Evolutionary conservation across 2,797 vertebrate species (phyloP).

Genomic region (Protonibea diacanthus): DNA sequence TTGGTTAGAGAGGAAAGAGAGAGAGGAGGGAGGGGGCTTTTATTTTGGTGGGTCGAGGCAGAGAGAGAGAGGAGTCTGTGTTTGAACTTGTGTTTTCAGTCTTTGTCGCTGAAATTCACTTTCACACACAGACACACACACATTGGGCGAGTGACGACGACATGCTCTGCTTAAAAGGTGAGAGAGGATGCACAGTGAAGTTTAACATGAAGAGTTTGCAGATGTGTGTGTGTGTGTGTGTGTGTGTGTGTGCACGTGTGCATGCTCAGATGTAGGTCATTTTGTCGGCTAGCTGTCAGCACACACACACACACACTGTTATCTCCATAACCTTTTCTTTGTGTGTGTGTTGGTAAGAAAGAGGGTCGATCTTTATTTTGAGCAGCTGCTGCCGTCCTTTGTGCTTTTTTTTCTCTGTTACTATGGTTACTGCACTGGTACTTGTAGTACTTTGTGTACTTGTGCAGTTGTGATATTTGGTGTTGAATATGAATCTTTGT

Average conservation of each 20-base stretch:
- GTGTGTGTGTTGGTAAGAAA: background rate
- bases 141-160: slow-evolving; percentile 33
- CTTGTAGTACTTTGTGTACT: too few species aligned
- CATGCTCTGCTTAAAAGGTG: slow-evolving; percentile 74
- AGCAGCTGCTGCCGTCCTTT: slow-evolving; percentile 33
- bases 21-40: slow-evolving; percentile 50
- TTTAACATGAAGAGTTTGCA: slow-evolving; percentile 6
- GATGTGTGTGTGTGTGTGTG: slow-evolving; percentile 4
- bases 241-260: slow-evolving; percentile 24
- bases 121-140: slow-evolving; percentile 17
- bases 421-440: slow-evolving; percentile 45
- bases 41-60: slow-evolving; percentile 43
- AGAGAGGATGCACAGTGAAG: slow-evolving; percentile 13
- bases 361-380: slow-evolving; percentile 4
- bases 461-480: background rate
- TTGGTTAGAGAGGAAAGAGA: slow-evolving; percentile 6
- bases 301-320: slow-evolving; percentile 9
- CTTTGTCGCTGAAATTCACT: slow-evolving; percentile 29
- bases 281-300: slow-evolving; percentile 30
- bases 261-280: slow-evolving; percentile 28
- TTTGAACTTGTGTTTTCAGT: slow-evolving; percentile 64
- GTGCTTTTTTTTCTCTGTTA: slow-evolving; percentile 20
- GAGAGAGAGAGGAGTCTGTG: slow-evolving; percentile 40
- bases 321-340: slow-evolving; percentile 23
- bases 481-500: background rate